phyloP scores from a whole-genome alignment of 2,113 vertebrate genomes.

The Solea senegalensis region DNA sequence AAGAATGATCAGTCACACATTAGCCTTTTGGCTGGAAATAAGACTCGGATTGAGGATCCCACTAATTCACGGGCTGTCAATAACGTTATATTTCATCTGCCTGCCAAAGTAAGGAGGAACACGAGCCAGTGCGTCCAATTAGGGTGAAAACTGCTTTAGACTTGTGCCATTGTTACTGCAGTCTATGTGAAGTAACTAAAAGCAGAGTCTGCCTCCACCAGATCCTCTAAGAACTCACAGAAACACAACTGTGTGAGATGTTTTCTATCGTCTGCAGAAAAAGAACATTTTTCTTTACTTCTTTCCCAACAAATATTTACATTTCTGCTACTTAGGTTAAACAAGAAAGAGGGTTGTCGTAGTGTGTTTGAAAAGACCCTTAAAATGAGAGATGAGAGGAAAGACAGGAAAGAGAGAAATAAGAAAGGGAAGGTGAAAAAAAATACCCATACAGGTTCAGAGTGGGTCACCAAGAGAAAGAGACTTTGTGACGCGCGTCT shows the following conservation, averaged over 20 bases:
- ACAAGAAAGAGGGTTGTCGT: slow-evolving; percentile 16
- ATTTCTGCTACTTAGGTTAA: slow-evolving; percentile 9
- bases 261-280: slow-evolving; percentile 15
- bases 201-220: slow-evolving; percentile 16
- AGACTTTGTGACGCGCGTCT: slow-evolving; percentile 40
- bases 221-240: slow-evolving; percentile 32
- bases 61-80: slow-evolving; percentile 16
- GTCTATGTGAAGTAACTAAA: slow-evolving; percentile 36
- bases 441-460: slow-evolving; percentile 5
- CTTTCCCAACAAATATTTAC: slow-evolving; percentile 9
- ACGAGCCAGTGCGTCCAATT: slow-evolving; percentile 30
- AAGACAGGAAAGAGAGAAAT: slow-evolving; percentile 6
- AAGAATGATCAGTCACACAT: slow-evolving; percentile 24
- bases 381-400: background rate
- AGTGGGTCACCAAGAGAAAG: slow-evolving; percentile 38
- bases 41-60: slow-evolving; percentile 12
- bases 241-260: slow-evolving; percentile 8
- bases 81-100: slow-evolving; percentile 21
- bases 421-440: slow-evolving; percentile 7
- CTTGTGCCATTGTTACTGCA: slow-evolving; percentile 26
- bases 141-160: slow-evolving; percentile 20
- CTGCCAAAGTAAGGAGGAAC: slow-evolving; percentile 47
- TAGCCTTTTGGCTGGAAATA: slow-evolving; percentile 32
- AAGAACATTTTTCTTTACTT: background rate
- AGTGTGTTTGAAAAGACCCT: slow-evolving; percentile 3